Conservation (phyloP, 23 tunicate genomes). For the Phallusia fumigata region DNA sequence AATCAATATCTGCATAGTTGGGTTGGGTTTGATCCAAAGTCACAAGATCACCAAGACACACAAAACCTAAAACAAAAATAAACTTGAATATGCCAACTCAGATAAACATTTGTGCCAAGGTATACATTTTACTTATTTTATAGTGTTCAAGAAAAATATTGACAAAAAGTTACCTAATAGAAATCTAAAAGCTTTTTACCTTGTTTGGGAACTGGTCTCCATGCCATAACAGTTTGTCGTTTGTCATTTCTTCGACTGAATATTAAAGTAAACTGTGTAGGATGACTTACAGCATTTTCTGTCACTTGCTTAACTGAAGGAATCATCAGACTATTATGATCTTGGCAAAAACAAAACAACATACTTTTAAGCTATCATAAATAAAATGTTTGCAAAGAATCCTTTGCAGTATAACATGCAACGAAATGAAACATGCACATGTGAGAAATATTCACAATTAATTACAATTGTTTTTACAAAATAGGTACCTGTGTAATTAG, state of each 20-base stretch:
- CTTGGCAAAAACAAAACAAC: too few relatives aligned
- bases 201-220: not conserved
- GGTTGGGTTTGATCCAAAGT: not conserved
- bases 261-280: not conserved
- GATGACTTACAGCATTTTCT: not conserved
- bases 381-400: too few relatives aligned
- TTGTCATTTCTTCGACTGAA: not conserved
- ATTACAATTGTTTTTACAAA: too few relatives aligned
- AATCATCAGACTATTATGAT: not conserved
- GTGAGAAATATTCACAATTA: too few relatives aligned
- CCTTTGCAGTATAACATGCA: too few relatives aligned
- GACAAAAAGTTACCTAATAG: too few relatives aligned
- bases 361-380: too few relatives aligned
- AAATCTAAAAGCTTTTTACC: too few relatives aligned
- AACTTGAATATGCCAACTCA: not conserved
- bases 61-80: not conserved
- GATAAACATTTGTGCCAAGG: too few relatives aligned
- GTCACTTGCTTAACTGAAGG: not conserved
- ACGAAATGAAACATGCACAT: too few relatives aligned
- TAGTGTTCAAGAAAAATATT: too few relatives aligned
- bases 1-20: not conserved
- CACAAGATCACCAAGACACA: not conserved
- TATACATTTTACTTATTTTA: too few relatives aligned
- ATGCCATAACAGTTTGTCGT: not conserved
- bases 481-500: not conserved